phyloP scores from a whole-genome alignment of 1,140 invertebrate species.

The Chymomyza costata region DNA sequence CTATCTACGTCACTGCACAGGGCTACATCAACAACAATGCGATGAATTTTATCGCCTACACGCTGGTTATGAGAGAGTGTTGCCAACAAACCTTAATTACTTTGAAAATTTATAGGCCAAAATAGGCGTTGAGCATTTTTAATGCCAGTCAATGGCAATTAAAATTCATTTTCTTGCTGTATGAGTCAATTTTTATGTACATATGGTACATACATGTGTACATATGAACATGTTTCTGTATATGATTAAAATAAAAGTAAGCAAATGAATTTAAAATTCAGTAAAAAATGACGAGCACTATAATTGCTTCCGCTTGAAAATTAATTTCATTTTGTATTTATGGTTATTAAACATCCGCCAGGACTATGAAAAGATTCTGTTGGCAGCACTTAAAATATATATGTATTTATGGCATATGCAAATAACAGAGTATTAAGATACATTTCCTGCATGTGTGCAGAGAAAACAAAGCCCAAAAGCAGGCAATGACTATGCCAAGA shows the following conservation, averaged over 20 bases:
- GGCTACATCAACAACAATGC: no score
- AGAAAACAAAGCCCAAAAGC: constrained; percentile 50
- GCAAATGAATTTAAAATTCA: constrained; percentile 8
- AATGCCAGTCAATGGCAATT: constrained; percentile 34
- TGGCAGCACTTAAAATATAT: constrained; percentile 4
- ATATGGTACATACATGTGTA: no score
- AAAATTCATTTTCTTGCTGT: constrained; percentile 45
- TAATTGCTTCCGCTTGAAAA: constrained; percentile 63
- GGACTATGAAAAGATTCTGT: no score
- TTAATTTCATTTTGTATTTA: constrained; percentile 70
- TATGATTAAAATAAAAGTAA: constrained; percentile 55
- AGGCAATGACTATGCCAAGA: not conserved
- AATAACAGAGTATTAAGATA: constrained; percentile 34
- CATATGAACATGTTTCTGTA: no score
- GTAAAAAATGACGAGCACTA: constrained; percentile 60
- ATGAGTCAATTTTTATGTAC: no score
- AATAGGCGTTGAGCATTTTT: constrained; percentile 44
- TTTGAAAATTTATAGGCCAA: constrained; percentile 50
- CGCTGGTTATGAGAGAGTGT: constrained; percentile 3
- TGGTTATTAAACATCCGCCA: constrained; percentile 21
- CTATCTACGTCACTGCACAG: no score
- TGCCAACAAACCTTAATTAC: constrained; percentile 42
- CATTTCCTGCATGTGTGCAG: constrained; percentile 56
- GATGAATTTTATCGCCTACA: constrained; percentile 35
- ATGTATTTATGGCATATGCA: constrained; percentile 39